phyloP scores from a whole-genome alignment of 2,888 invertebrate genomes.

The Lithosia quadra region DNA sequence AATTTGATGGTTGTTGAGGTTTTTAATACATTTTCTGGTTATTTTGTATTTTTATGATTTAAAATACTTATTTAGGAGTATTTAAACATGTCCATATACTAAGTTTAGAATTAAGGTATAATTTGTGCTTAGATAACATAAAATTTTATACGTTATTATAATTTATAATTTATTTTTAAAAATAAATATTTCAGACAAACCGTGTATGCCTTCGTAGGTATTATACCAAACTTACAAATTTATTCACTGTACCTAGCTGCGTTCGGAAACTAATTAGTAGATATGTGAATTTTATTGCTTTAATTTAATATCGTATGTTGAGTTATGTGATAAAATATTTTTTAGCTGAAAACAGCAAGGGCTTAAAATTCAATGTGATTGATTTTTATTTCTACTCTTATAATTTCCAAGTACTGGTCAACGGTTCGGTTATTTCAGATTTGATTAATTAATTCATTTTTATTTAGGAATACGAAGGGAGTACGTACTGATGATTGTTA shows the following conservation, averaged over 20 bases:
- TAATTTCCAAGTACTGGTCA: not conserved
- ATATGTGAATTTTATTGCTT: conserved; percentile 45
- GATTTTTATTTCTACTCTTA: not conserved
- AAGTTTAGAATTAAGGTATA: not conserved
- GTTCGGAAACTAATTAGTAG: conserved; percentile 43
- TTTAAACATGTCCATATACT: too few relatives aligned
- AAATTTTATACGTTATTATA: not conserved
- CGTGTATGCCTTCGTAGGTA: too few relatives aligned
- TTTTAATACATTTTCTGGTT: not conserved
- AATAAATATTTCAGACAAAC: not conserved
- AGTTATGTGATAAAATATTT: not conserved
- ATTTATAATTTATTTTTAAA: not conserved
- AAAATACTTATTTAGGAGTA: accelerated
- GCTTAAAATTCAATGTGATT: not conserved
- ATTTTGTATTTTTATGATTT: not conserved
- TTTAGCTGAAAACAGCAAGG: not conserved
- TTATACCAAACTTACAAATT: too few relatives aligned
- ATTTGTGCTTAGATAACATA: not conserved
- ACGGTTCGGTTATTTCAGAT: not conserved
- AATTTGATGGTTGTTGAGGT: not conserved
- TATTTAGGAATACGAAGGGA: too few relatives aligned
- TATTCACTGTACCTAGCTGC: conserved; percentile 30
- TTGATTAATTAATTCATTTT: not conserved
- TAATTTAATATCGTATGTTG: conserved; percentile 37
- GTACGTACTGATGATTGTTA: not conserved